Evolutionary conservation across 1,140 invertebrate species (phyloP), one percentile per base, ranked within the genome.

Genomic region (Aphidius gifuensis): DNA sequence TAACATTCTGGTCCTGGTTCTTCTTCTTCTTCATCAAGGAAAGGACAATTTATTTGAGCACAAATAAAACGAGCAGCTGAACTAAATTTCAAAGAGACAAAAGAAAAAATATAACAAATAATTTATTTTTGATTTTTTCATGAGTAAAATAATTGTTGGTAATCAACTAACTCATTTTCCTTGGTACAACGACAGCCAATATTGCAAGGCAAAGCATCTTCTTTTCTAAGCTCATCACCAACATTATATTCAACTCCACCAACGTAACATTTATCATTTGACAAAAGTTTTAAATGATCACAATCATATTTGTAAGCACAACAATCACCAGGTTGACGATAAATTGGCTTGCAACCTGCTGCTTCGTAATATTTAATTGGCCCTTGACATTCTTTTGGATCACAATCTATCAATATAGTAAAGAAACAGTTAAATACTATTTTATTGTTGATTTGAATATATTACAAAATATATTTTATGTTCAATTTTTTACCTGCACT

Each of bases 221-320:
- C 39, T 47, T 55, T 32, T 42, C 47, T 55, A 2, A 62, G 11
- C 3, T 6, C 4, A 11, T 62, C 60, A 2, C 43, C 44, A 11
- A 47, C 7, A 6, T 39, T 43, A 39, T 58, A 63, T 11, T 23
- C 21, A 16, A 38, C 7, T 9, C 48, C 51, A 44, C 48, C 42
- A 5, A 60, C 8, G 3, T 9, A 23, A 45, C 59, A 60, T 7
- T 45, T 43, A 21, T 60, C 49, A 8, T 11, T 23, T 16, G 9
- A n/a, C 6, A 44, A 5, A 2, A 9, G n/a, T 9, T 58, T 11
- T 9, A 46, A 3, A 44, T 46, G 38, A 39, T 49, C 47, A 39
- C 60, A 65, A 42, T 65, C 59, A 47, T 61, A 65, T 58, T 57
- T 61, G 9, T 38, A 6, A 45, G 59, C 53, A 39, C 64, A 65